phyloP scores from a whole-genome alignment of 2,113 vertebrate species.

The Cettia cetti region DNA sequence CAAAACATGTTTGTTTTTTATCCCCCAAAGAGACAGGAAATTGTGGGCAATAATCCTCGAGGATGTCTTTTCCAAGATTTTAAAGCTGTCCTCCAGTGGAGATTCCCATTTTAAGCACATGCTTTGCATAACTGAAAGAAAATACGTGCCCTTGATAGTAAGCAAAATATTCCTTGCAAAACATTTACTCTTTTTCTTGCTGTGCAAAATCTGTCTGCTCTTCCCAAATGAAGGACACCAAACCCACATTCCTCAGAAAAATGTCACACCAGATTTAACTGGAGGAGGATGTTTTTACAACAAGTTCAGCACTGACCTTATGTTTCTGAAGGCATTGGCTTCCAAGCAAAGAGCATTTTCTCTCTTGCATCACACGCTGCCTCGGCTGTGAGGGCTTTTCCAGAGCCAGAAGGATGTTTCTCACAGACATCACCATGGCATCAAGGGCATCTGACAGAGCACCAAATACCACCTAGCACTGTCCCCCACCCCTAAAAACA shows the following conservation, averaged over 20 bases:
- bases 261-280: not conserved
- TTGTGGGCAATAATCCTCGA: slow-evolving; percentile 1
- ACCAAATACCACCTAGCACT: fast-evolving
- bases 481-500: not conserved
- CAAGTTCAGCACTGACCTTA: not conserved
- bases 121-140: slow-evolving; percentile 25
- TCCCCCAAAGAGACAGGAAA: slow-evolving; percentile 1
- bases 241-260: not conserved
- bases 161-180: not conserved
- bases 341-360: not conserved
- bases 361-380: not conserved
- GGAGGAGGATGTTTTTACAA: not conserved
- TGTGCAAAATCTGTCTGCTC: not conserved
- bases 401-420: not conserved
- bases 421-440: not conserved
- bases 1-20: not conserved
- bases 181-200: not conserved
- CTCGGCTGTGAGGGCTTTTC: not conserved
- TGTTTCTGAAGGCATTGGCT: not conserved
- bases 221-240: not conserved
- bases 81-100: not conserved
- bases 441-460: not conserved
- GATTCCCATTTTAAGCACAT: not conserved
- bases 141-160: not conserved
- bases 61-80: not conserved